Conservation (phyloP, 2,113 vertebrate species). For the Sinocyclocheilus maitianheensis region DNA sequence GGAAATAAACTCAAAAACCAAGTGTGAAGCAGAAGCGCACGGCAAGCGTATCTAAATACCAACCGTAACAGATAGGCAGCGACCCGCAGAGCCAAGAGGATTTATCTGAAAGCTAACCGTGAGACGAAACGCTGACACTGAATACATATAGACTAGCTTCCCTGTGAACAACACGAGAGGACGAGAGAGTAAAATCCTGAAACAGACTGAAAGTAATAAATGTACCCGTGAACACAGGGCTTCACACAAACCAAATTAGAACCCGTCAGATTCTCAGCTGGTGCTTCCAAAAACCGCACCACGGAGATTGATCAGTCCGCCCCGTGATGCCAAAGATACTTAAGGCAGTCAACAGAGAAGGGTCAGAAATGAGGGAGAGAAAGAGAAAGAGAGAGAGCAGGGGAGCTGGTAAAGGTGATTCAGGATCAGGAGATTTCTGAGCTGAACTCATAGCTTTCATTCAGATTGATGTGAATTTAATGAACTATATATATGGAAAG, state of each 20-base stretch:
- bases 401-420: not conserved
- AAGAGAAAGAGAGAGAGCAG: too few relatives aligned
- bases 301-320: slow-evolving; percentile 3
- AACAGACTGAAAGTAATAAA: slow-evolving; percentile 12
- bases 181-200: not conserved
- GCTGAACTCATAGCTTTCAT: not conserved
- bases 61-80: slow-evolving; percentile 16
- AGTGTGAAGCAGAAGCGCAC: slow-evolving; percentile 9
- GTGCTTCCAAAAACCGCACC: not conserved
- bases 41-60: slow-evolving; percentile 14
- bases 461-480: not conserved
- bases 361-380: not conserved
- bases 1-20: not conserved
- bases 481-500: slow-evolving; percentile 1
- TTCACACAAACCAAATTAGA: slow-evolving; percentile 24
- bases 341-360: not conserved
- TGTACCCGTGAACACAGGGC: not conserved
- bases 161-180: not conserved
- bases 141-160: slow-evolving; percentile 29
- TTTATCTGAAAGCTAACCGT: slow-evolving; percentile 22
- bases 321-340: not conserved
- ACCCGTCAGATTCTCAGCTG: slow-evolving; percentile 26
- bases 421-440: not conserved
- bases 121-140: slow-evolving; percentile 3
- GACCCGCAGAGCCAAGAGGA: slow-evolving; percentile 30